Evolutionary conservation across 2,797 vertebrate genomes (phyloP).

Genomic region (Leuciscus waleckii): DNA sequence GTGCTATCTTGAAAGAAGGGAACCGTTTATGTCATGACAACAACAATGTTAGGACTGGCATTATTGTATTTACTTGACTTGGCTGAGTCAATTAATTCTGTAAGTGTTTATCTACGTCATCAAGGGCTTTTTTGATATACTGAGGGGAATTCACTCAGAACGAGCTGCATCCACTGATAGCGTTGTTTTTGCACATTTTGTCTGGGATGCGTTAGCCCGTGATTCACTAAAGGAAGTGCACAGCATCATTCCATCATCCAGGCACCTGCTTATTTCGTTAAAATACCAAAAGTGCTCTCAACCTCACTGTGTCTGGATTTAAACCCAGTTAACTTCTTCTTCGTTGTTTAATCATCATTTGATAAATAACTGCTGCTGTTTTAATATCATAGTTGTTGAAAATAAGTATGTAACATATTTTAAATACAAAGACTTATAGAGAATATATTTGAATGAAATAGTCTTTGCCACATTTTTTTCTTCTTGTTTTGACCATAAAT

Average conservation of each 20-base stretch:
- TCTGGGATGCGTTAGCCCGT: background rate
- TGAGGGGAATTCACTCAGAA: slow-evolving; percentile 3
- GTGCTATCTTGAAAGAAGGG: slow-evolving; percentile 3
- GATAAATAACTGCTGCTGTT: background rate
- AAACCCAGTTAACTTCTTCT: background rate
- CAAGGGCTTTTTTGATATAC: background rate
- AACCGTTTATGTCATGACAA: slow-evolving; percentile 1
- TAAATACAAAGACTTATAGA: background rate
- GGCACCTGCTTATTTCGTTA: background rate
- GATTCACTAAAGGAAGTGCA: background rate
- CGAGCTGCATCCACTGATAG: background rate
- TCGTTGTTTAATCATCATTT: background rate
- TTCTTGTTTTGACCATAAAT: background rate
- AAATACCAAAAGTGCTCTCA: background rate
- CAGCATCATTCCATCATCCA: background rate
- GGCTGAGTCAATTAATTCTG: slow-evolving; percentile 5
- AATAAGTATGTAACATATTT: background rate
- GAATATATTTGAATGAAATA: background rate
- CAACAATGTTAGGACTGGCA: background rate
- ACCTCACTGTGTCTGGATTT: background rate
- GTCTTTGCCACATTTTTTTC: background rate
- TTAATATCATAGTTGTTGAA: background rate
- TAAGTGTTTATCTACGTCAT: slow-evolving; percentile 17
- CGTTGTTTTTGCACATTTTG: background rate
- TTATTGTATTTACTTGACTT: slow-evolving; percentile 22